These are phyloP conservation scores for Copsychus sechellarum DNA, from an alignment of 2,113 vertebrate genomes.

Conservation along the genomic window DNA sequence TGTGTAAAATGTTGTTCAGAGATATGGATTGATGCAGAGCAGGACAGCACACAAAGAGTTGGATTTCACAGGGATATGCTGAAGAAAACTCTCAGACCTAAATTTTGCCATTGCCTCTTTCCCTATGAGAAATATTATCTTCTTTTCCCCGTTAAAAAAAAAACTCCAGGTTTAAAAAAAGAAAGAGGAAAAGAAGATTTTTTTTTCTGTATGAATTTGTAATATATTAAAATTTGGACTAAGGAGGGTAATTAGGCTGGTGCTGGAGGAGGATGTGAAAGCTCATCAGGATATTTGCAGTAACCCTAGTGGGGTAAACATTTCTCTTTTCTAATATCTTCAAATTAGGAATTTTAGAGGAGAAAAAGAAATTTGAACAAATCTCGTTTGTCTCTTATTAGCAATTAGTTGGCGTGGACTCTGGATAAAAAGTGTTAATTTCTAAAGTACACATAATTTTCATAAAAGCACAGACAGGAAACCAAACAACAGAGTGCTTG, in stretches of 20 bases:
- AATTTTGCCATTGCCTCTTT: not conserved
- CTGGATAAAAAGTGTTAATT: slow-evolving; percentile 17
- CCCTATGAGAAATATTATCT: not conserved
- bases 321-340: slow-evolving; percentile 36
- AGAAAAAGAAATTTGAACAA: not conserved
- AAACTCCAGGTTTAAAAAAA: not conserved
- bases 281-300: slow-evolving; percentile 49
- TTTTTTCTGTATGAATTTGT: not conserved
- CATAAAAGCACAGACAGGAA: not conserved
- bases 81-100: not conserved
- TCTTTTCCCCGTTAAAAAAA: not conserved
- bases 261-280: slow-evolving; percentile 19
- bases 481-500: not conserved
- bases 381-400: slow-evolving; percentile 28
- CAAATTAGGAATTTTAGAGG: slow-evolving; percentile 52
- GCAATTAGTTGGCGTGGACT: not conserved
- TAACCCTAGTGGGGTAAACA: slow-evolving; percentile 60
- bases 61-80: not conserved
- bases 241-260: slow-evolving; percentile 40
- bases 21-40: not conserved
- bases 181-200: not conserved
- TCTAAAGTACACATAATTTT: not conserved
- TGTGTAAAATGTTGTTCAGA: not conserved
- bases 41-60: not conserved
- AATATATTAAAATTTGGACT: slow-evolving; percentile 7